Conservation (phyloP, 2,113 vertebrate species). For the Calidris pugnax region DNA sequence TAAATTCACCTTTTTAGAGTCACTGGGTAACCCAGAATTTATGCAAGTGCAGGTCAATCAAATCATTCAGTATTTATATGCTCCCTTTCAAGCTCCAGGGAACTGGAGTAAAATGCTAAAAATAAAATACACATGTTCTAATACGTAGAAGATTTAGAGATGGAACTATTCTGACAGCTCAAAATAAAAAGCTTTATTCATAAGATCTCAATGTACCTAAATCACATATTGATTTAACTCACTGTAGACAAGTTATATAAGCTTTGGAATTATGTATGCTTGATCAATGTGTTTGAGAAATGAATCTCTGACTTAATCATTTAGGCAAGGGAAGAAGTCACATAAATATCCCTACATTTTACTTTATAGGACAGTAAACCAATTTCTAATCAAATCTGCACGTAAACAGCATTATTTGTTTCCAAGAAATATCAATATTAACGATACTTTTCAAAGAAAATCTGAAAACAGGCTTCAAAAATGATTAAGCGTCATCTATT, state of each 20-base stretch:
- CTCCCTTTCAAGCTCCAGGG: constrained; percentile 24
- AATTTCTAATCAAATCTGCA: constrained; percentile 33
- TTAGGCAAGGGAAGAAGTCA: constrained; percentile 21
- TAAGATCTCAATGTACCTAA: not conserved
- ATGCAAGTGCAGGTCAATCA: constrained; percentile 29
- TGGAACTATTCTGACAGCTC: not conserved
- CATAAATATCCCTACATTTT: constrained; percentile 35
- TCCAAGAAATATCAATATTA: constrained; percentile 16
- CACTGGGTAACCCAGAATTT: constrained; percentile 28
- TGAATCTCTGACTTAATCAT: constrained; percentile 20
- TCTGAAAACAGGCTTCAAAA: not conserved
- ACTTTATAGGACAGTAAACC: constrained; percentile 28
- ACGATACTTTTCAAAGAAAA: not conserved
- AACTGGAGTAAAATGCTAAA: constrained; percentile 24
- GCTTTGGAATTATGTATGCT: not conserved
- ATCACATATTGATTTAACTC: constrained; percentile 47
- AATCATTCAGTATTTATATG: constrained; percentile 28
- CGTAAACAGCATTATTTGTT: constrained; percentile 21
- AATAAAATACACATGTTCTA: constrained; percentile 37
- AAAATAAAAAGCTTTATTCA: constrained; percentile 31
- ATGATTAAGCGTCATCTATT: not conserved
- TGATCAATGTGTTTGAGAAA: constrained; percentile 36
- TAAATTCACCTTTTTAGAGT: constrained; percentile 42
- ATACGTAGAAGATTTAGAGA: constrained; percentile 4
- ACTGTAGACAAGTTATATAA: not conserved